Base-by-base conservation (phyloP, 2,797 vertebrate species). In the Melanotaenia maccullochi region DNA sequence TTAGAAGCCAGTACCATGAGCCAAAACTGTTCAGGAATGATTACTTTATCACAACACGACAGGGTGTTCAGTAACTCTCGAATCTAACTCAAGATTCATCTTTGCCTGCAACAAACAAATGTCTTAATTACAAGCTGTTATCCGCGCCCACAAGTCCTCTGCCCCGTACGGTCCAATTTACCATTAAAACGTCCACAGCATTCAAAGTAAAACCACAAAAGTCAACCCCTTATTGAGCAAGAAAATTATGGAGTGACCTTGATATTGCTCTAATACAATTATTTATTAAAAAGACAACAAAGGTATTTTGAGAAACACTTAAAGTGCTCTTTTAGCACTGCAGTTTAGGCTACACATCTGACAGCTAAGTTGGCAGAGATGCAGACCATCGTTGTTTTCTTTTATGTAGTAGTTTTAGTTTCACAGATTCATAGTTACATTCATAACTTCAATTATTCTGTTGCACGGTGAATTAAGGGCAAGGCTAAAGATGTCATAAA, bases 11-110 rank as follows among this genome's bases (percentile, higher is more conserved):
- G 55, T 44, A 60, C 16, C 55, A 56, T 33, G 25, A 78, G 54
- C 13, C 33, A 63, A 78, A 66, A 16, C 9, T 62, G 35, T 62
- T 74, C 30, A 78, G 68, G 28, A 75, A 69, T 73, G 61, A 73
- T 58, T 25, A 7, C 20, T 64, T 62, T 71, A 40, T 65, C 67
- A 60, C 36, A 62, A 78, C 57, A 18, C 59, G 36, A 74, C 62
- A 73, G 30, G 12, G n/a, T 68, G 64, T 82, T 82, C 66, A 28
- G 25, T 60, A 57, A 78, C 13, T 62, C 1, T 3, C 73, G 9
- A 64, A 70, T 72, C 11, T 13, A 28, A 65, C 40, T 51, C 8
- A 62, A 56, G 49, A 36, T 42, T 65, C n/a, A 42, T 58, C 2
- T 59, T 20, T 49, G 30, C 76, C 38, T 16, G 25, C 59, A 28